Base-by-base conservation (phyloP, 1,140 invertebrate genomes). In the Brachionus asplanchnoidis region DNA sequence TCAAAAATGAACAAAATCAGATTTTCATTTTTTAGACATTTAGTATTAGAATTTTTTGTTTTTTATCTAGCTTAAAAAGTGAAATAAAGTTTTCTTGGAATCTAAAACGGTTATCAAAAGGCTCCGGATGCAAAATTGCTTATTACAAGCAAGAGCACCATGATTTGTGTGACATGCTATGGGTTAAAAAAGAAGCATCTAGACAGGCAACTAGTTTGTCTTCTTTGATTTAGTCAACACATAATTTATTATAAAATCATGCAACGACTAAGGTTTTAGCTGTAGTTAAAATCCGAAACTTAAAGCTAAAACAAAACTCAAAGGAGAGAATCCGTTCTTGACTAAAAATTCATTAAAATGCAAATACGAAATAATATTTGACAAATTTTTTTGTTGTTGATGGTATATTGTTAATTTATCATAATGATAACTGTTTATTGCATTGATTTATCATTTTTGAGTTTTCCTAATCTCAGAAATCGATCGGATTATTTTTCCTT, bases 181-280 rank as follows among this genome's bases (percentile, higher is more conserved):
- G n/a, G 53, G 1, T 23, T 60, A 23, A 60, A 17, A 56, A 60
- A 60, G 8, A 11, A 9, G n/a, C 23, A 7, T 20, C 17, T 3
- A 26, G 17, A 3, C 53, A 20, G 9, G 53, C 0, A 60, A n/a
- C 20, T 60, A 60, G 17, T 20, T 60, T 60, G 53, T 60, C 53
- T 26, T 60, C n/a, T 60, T 60, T 20, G 20, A 60, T 60, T 17
- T 60, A 60, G 42, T 77, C 53, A 46, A 26, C 73, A 26, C 73
- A 77, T 77, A 77, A 77, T 77, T 77, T 77, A 77, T 77, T 50
- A 77, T 77, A 77, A 73, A 77, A 53, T 77, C 73, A 77, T 77
- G 73, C 73, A 77, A 77, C 14, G 28, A 11, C 46, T 77, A 44
- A 42, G 32, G 40, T 77, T 77, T 26, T 50, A 50, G 42, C 20